These are phyloP conservation scores for Toxotes chatareus DNA, from an alignment of 2,113 vertebrate genomes.

Conservation along the genomic window DNA sequence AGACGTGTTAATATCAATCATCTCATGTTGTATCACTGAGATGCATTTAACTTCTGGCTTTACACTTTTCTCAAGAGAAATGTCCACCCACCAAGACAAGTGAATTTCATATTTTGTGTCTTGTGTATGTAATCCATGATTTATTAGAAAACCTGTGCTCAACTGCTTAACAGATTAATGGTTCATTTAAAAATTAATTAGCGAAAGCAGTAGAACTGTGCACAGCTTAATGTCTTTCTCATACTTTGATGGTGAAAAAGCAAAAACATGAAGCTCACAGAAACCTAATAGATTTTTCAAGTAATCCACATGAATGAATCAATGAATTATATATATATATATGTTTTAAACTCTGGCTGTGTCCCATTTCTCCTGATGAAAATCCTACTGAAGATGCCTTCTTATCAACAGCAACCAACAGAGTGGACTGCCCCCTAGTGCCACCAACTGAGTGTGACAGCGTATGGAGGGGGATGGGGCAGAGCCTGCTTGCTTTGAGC, in stretches of 20 bases:
- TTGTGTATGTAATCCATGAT: conserved; percentile 9
- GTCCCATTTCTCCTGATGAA: conserved; percentile 38
- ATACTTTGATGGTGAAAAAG: conserved; percentile 12
- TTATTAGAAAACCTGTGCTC: conserved; percentile 5
- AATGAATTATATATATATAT: conserved; percentile 40
- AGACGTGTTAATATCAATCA: neutral
- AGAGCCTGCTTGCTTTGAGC: conserved; percentile 52
- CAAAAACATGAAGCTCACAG: conserved; percentile 24
- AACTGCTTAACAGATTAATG: conserved; percentile 4
- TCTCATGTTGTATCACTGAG: neutral
- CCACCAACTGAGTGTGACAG: conserved; percentile 61
- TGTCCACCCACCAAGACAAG: neutral
- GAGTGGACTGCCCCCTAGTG: conserved; percentile 86
- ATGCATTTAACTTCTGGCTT: neutral
- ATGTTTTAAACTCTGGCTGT: conserved; percentile 29
- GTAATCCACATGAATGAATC: conserved; percentile 41
- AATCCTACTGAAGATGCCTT: conserved; percentile 32
- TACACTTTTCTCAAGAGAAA: neutral
- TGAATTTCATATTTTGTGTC: conserved; percentile 13
- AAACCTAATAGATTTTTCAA: conserved; percentile 33
- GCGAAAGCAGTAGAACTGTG: conserved; percentile 4
- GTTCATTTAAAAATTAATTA: conserved; percentile 32
- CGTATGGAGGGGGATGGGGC: conserved; percentile 16
- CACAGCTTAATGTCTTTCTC: conserved; percentile 9
- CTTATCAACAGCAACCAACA: conserved; percentile 67